A percentile compares a stretch with the other conserved stretches of the same genome.
Conservation (phyloP, 2,888 invertebrate genomes). For the Noctua fimbriata region DNA sequence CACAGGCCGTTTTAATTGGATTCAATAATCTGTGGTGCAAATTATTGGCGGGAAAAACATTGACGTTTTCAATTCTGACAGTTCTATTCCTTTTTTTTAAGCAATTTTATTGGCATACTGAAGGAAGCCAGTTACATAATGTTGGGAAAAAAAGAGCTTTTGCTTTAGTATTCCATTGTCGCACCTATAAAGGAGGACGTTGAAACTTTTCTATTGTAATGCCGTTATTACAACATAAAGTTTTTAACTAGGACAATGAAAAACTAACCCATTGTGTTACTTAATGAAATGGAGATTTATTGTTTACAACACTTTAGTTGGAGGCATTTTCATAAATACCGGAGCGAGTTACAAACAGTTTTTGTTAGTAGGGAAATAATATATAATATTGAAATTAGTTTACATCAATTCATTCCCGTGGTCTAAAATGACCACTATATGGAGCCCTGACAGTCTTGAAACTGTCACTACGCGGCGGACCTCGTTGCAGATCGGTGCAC, state of each 20-base stretch:
- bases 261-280: constrained; percentile 59
- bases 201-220: constrained; percentile 59
- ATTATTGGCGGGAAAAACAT: constrained; percentile 45
- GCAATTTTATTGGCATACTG: background rate
- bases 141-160: constrained; percentile 37
- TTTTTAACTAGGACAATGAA: constrained; percentile 62
- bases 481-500: background rate
- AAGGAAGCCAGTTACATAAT: background rate
- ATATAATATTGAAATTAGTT: background rate
- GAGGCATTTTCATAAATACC: constrained; percentile 42
- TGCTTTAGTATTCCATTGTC: constrained; percentile 60
- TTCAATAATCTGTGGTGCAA: constrained; percentile 51
- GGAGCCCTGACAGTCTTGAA: background rate
- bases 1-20: constrained; percentile 55
- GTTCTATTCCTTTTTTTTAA: background rate
- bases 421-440: background rate
- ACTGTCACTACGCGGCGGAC: background rate
- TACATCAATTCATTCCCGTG: background rate
- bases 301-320: constrained; percentile 37
- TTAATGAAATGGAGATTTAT: constrained; percentile 60
- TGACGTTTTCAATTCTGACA: constrained; percentile 23
- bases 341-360: constrained; percentile 9
- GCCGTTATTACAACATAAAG: constrained; percentile 49
- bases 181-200: constrained; percentile 58
- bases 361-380: constrained; percentile 13